Evolutionary conservation across 2,888 invertebrate species (phyloP).

Genomic region (Salticus scenicus): DNA sequence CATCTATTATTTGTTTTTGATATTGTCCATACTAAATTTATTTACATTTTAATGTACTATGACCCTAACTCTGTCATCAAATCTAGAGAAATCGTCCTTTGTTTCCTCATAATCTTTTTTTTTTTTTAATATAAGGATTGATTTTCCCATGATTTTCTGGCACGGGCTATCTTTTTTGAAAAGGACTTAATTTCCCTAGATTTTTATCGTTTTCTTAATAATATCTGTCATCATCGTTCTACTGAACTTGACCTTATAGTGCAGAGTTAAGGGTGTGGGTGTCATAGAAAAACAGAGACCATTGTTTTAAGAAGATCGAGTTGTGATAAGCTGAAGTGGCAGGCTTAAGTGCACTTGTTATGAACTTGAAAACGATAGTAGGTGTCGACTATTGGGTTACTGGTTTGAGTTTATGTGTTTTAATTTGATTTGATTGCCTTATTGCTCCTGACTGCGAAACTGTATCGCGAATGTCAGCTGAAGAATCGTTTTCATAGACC

Average conservation of each 20-base stretch:
- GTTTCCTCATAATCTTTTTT: too few relatives aligned
- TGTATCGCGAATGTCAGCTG: too few relatives aligned
- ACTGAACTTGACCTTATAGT: neutral
- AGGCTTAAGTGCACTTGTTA: neutral
- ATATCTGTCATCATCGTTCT: neutral
- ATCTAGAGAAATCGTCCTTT: too few relatives aligned
- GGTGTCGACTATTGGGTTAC: neutral
- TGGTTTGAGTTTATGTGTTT: neutral
- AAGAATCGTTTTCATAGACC: too few relatives aligned
- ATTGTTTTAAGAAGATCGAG: neutral
- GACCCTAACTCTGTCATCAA: too few relatives aligned
- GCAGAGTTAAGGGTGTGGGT: neutral
- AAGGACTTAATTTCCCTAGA: neutral
- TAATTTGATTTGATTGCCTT: neutral
- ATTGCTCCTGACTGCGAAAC: too few relatives aligned
- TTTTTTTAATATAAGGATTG: too few relatives aligned
- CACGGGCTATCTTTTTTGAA: too few relatives aligned
- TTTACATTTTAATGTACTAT: too few relatives aligned
- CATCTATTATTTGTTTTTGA: too few relatives aligned
- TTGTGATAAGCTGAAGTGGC: neutral
- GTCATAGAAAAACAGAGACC: neutral
- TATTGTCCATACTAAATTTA: too few relatives aligned
- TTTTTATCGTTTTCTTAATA: neutral
- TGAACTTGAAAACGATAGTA: neutral
- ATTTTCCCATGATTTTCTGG: too few relatives aligned